Percentiles rank a stretch among this genome's conserved stretches.
Evolutionary conservation across 2,797 vertebrate species (phyloP).

Genomic region (Neosalanx taihuensis): DNA sequence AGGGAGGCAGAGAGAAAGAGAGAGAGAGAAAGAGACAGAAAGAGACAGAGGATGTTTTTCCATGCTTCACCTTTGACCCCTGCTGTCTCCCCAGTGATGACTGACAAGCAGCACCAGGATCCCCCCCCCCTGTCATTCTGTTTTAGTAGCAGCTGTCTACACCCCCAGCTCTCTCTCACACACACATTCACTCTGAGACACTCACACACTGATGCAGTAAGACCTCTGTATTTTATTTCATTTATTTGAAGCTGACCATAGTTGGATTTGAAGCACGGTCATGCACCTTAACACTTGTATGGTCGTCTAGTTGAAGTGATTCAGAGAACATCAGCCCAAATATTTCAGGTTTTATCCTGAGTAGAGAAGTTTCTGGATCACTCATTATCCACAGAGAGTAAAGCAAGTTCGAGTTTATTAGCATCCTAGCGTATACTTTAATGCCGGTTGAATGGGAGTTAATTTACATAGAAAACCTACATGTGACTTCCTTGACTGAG

Average conservation of each 20-base stretch:
- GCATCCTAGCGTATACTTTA: not conserved
- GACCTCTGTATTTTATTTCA: not conserved
- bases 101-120: constrained; percentile 60
- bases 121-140: constrained; percentile 34
- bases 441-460: not conserved
- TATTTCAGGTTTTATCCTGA: not conserved
- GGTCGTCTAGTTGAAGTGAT: not conserved
- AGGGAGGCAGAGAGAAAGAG: no score
- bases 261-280: not conserved
- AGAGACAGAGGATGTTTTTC: no score
- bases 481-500: constrained; percentile 8
- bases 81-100: constrained; percentile 49
- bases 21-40: no score
- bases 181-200: not conserved
- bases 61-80: constrained; percentile 32
- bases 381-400: not conserved
- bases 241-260: not conserved
- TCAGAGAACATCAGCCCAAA: no score
- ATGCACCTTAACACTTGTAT: not conserved
- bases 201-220: not conserved
- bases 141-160: constrained; percentile 55
- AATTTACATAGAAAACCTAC: constrained; percentile 6
- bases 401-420: not conserved
- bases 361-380: not conserved
- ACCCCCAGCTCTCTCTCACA: not conserved